Evolutionary conservation across 2,888 invertebrate genomes (phyloP).

Genomic region (Lasius fuliginosus): DNA sequence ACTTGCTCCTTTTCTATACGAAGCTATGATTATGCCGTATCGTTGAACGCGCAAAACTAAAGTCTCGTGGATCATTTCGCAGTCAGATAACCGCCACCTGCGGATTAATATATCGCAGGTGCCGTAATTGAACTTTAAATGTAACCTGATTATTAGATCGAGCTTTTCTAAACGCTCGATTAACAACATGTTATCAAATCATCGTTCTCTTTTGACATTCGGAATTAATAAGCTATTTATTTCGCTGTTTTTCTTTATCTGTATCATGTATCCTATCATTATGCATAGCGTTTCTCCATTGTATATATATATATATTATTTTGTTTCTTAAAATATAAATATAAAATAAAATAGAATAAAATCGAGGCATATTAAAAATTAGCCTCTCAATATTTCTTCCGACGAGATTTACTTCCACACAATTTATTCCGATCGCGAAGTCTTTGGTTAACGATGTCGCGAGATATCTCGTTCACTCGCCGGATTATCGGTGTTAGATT

Average conservation of each 20-base stretch:
- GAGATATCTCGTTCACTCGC: slow-evolving; percentile 6
- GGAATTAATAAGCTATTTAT: not conserved
- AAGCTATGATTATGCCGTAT: slow-evolving; percentile 20
- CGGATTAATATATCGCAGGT: not conserved
- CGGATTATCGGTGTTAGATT: slow-evolving; percentile 62
- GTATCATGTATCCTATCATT: not conserved
- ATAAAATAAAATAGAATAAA: too few species aligned
- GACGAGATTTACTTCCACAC: not conserved
- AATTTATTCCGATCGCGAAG: not conserved
- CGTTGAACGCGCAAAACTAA: not conserved
- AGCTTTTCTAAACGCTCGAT: not conserved
- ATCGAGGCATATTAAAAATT: not conserved
- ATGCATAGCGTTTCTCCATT: not conserved
- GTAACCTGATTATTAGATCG: not conserved
- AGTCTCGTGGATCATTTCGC: not conserved
- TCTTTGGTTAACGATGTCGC: not conserved
- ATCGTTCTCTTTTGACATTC: not conserved
- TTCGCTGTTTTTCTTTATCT: not conserved
- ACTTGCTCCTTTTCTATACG: slow-evolving; percentile 51
- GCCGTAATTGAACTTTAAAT: not conserved
- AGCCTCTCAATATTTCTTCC: not conserved
- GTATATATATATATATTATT: too few species aligned
- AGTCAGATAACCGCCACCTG: not conserved
- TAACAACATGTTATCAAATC: not conserved
- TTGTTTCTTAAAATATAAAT: too few species aligned